A percentile compares a stretch with the other conserved stretches of the same genome.
These are phyloP conservation scores for Pelvicachromis taeniatus DNA, from an alignment of 2,113 vertebrate species.

Conservation along the genomic window DNA sequence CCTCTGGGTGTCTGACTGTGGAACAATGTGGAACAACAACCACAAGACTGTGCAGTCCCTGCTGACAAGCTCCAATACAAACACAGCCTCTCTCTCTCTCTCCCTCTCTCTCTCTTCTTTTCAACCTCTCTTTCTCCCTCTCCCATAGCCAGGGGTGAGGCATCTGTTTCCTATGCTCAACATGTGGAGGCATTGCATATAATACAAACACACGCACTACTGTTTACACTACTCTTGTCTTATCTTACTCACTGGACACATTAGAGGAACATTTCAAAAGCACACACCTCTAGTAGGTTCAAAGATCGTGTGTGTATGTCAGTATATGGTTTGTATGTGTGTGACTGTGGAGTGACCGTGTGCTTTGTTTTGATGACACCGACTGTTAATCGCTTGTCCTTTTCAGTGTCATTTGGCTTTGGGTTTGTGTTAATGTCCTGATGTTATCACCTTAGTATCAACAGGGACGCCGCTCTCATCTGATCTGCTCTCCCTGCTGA, in stretches of 20 bases:
- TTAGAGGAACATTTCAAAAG: slow-evolving; percentile 31
- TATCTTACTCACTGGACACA: slow-evolving; percentile 38
- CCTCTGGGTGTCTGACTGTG: slow-evolving; percentile 30
- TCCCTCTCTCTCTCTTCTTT: neutral
- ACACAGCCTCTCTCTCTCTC: neutral
- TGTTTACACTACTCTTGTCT: slow-evolving; percentile 41
- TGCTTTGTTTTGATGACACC: slow-evolving; percentile 46
- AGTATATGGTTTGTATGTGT: neutral
- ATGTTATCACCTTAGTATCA: slow-evolving; percentile 40
- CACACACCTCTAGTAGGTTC: slow-evolving; percentile 25
- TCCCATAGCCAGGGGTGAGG: slow-evolving; percentile 28
- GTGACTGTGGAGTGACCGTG: neutral
- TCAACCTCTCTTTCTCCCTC: neutral
- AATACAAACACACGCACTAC: slow-evolving; percentile 19
- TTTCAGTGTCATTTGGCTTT: slow-evolving; percentile 28
- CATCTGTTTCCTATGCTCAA: slow-evolving; percentile 64
- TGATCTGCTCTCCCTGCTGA: slow-evolving; percentile 18
- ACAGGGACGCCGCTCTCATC: slow-evolving; percentile 21
- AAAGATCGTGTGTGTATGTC: neutral
- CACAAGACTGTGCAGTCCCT: slow-evolving; percentile 18
- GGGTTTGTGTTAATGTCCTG: slow-evolving; percentile 22
- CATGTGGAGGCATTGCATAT: slow-evolving; percentile 24
- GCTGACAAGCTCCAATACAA: slow-evolving; percentile 25
- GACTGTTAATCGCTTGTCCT: neutral
- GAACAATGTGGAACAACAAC: slow-evolving; percentile 34